Base-by-base conservation (phyloP, 1,140 invertebrate species). In the Pseudoatta argentina region DNA sequence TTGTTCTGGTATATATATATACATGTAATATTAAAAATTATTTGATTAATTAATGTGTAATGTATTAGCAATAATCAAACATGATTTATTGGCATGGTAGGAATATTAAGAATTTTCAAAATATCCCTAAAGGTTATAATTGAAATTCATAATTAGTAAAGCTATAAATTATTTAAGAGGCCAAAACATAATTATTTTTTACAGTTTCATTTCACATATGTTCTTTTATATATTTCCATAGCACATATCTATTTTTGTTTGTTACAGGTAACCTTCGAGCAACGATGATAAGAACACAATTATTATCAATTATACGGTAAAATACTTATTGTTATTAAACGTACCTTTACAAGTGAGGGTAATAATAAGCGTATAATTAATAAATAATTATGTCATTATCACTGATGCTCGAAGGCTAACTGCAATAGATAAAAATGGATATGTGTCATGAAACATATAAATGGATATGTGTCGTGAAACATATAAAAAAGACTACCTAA, bases 41-140 rank as follows among this genome's bases (percentile, higher is more conserved):
- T 53, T 55, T 30, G 24, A 55, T 55, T 53, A 55, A 72, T 53
- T 12, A 72, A 72, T 72, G 12, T 72, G 16, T 72, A 55, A 53
- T 10, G 18, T 14, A 3, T 34, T 44, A 44, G 7, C 39, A 44
- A 44, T 44, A 44, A 44, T 44, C 8, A 44, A 44, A 44, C 8
- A 44, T 44, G 39, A 44, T 12, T 44, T 44, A 44, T 44, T 44
- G 39, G 8, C 2, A 10, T 44, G 39, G 39, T 10, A 10, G 39
- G 2, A 44, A 8, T 10, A 7, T 12, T 44, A 44, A 44, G 8
- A 44, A 44, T 44, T 1, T 44, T 44, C 8, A 44, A 44, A 44
- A 44, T 44, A 44, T 44, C 2, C 10, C 8, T 44, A 44, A 44
- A 44, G 12, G 39, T 10, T 44, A 44, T 44, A 44, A 10, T 44